phyloP scores from a whole-genome alignment of 2,888 invertebrate species.

The Drosophila mimetica region DNA sequence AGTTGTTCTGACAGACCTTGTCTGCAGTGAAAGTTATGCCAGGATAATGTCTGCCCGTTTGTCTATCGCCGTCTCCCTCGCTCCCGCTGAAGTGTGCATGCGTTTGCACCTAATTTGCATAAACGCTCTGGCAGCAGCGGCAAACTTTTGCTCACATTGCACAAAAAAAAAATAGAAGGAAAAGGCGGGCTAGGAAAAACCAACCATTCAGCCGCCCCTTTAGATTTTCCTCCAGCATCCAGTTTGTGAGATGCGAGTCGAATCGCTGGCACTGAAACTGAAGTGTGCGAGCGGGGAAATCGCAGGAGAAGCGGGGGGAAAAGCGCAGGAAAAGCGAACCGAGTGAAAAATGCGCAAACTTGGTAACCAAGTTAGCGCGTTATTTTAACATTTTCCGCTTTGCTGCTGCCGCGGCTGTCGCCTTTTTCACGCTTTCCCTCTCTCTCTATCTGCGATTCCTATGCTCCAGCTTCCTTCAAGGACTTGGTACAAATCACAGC shows the following conservation, averaged over 20 bases:
- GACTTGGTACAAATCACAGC: conserved; percentile 75
- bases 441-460: conserved; percentile 3
- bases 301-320: neutral
- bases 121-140: conserved; percentile 77
- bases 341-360: conserved; percentile 81
- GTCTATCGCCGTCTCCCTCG: conserved; percentile 52
- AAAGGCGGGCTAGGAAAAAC: conserved; percentile 54
- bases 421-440: conserved; percentile 44
- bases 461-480: conserved; percentile 53
- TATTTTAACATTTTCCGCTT: conserved; percentile 79
- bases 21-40: conserved; percentile 71
- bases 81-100: conserved; percentile 58
- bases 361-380: conserved; percentile 80
- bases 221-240: conserved; percentile 4
- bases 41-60: conserved; percentile 76
- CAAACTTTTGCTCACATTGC: conserved; percentile 79
- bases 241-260: conserved; percentile 40
- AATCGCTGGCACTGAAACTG: conserved; percentile 27
- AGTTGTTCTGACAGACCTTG: conserved; percentile 47
- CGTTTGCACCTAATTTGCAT: conserved; percentile 77
- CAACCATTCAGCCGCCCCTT: neutral
- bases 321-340: conserved; percentile 50
- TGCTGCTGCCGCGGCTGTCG: conserved; percentile 56
- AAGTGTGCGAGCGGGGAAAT: neutral
- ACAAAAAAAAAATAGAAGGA: conserved; percentile 52